Conservation (phyloP, 2,113 vertebrate species). For the Chauna torquata region DNA sequence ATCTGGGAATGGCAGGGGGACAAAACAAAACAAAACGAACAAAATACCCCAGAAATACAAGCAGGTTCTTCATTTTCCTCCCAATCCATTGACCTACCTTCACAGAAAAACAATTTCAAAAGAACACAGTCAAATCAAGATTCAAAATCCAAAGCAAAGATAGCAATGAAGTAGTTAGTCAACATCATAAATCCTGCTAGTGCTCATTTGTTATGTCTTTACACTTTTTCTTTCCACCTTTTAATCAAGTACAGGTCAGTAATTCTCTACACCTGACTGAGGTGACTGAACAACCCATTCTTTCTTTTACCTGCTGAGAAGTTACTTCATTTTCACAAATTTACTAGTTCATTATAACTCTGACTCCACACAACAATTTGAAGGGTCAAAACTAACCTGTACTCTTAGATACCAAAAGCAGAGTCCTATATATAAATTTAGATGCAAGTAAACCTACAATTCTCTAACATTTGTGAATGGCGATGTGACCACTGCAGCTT, state of each 20-base stretch:
- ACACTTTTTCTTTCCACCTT: background rate
- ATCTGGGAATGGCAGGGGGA: background rate
- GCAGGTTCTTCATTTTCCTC: background rate
- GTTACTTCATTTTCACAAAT: background rate
- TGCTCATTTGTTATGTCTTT: background rate
- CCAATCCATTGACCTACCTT: background rate
- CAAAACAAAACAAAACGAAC: background rate
- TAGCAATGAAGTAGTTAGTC: background rate
- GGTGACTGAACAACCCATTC: background rate
- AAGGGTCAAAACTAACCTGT: background rate
- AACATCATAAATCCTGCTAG: background rate
- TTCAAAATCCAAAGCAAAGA: background rate
- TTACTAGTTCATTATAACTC: background rate
- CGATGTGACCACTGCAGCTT: accelerated
- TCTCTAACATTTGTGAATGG: background rate
- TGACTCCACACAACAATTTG: background rate
- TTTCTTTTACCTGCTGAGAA: background rate
- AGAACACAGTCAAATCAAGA: background rate
- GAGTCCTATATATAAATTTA: background rate
- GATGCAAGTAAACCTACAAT: background rate
- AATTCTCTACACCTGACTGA: background rate
- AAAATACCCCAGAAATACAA: background rate
- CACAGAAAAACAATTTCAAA: background rate
- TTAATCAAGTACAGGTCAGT: background rate
- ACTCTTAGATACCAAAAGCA: background rate